Evolutionary conservation across 1,140 invertebrate genomes (phyloP).

Genomic region (Amphibalanus amphitrite): DNA sequence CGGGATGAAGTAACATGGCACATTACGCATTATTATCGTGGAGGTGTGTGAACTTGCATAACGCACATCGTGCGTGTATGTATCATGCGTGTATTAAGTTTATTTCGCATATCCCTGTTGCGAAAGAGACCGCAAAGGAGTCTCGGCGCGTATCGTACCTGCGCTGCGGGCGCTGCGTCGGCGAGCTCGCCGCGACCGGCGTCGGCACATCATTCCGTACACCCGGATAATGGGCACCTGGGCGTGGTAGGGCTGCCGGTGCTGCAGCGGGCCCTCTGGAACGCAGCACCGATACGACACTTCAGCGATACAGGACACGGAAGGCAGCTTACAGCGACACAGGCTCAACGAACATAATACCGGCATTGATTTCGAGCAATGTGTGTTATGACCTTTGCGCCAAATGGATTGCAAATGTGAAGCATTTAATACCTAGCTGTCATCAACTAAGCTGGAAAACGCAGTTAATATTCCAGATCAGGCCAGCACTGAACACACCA

Average conservation of each 20-base stretch:
- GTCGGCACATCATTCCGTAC: constrained; percentile 75
- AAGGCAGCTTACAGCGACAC: too few species aligned
- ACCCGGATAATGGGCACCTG: constrained; percentile 79
- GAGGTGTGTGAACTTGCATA: too few species aligned
- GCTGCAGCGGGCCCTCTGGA: constrained; percentile 76
- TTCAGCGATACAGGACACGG: not conserved
- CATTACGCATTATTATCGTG: too few species aligned
- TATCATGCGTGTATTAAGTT: too few species aligned
- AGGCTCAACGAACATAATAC: not conserved
- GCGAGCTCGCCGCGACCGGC: constrained; percentile 10
- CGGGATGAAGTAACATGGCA: too few species aligned
- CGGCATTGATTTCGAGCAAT: not conserved
- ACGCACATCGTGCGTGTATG: too few species aligned
- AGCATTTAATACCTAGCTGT: not conserved
- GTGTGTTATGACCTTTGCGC: not conserved
- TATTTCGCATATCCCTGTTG: too few species aligned
- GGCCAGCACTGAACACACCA: too few species aligned
- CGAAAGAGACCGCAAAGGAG: too few species aligned
- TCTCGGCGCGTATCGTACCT: too few species aligned
- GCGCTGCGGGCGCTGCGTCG: constrained; percentile 1
- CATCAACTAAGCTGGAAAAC: too few species aligned
- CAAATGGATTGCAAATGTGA: not conserved
- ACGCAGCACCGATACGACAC: constrained; percentile 13
- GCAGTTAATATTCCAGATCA: too few species aligned
- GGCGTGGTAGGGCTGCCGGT: constrained; percentile 81